Evolutionary conservation across 2,888 invertebrate genomes (phyloP).

Genomic region (Crioceris asparagi): DNA sequence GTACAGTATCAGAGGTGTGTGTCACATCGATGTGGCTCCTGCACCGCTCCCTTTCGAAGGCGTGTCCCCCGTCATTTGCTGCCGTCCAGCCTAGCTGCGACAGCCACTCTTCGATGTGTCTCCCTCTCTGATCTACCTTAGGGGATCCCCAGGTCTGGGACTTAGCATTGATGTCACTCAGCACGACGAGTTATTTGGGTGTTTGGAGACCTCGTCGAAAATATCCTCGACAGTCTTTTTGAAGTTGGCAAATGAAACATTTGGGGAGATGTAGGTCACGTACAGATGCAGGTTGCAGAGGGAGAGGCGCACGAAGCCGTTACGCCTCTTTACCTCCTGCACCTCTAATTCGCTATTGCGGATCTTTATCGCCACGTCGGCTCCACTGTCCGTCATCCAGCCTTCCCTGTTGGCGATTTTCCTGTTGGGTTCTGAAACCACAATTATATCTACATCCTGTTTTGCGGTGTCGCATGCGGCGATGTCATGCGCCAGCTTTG

Average conservation of each 20-base stretch:
- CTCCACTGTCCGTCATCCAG: not conserved
- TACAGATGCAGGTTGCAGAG: no score
- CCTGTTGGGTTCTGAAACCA: not conserved
- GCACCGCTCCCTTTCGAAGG: not conserved
- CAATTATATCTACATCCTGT: not conserved
- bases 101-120: not conserved
- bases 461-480: not conserved
- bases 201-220: no score
- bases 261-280: no score
- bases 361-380: not conserved
- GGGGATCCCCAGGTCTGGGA: not conserved
- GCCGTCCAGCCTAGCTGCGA: not conserved
- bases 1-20: not conserved
- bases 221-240: no score
- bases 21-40: not conserved
- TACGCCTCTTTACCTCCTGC: no score
- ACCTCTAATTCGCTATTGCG: no score
- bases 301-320: no score
- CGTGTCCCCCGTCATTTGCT: not conserved
- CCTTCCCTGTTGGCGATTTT: not conserved
- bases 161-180: no score
- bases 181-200: no score
- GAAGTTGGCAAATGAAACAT: no score
- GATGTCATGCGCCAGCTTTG: no score
- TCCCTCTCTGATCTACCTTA: not conserved